phyloP scores from a whole-genome alignment of 2,888 invertebrate species.

The Trissolcus brochymenae region DNA sequence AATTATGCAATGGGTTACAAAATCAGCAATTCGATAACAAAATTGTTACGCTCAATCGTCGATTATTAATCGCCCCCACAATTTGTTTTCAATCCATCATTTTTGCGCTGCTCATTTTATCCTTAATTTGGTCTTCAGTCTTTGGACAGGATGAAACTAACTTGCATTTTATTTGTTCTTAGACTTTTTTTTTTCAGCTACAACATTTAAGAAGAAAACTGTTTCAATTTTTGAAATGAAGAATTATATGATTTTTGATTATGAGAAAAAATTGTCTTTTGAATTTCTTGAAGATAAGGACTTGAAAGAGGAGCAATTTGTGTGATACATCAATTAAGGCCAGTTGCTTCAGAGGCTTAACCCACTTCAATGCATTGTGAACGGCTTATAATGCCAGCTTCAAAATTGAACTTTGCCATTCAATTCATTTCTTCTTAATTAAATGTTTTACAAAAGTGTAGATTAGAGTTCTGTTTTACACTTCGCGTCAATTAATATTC shows the following conservation, averaged over 20 bases:
- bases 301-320: constrained; percentile 36
- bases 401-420: constrained; percentile 29
- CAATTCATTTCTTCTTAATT: background rate
- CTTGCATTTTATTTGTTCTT: too few species aligned
- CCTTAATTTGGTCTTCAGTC: too few species aligned
- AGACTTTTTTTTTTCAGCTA: too few species aligned
- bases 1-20: constrained; percentile 46
- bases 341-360: constrained; percentile 53
- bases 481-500: too few species aligned
- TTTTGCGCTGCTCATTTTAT: too few species aligned
- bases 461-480: background rate
- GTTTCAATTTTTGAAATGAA: too few species aligned
- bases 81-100: too few species aligned
- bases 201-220: too few species aligned
- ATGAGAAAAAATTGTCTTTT: background rate
- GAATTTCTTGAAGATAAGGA: constrained; percentile 22
- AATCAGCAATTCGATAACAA: constrained; percentile 19
- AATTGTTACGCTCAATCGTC: background rate
- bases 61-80: too few species aligned
- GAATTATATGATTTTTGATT: too few species aligned
- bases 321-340: constrained; percentile 50
- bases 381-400: constrained; percentile 31
- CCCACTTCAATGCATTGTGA: constrained; percentile 42
- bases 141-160: too few species aligned
- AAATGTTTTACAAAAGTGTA: background rate